phyloP scores from a whole-genome alignment of 2,888 invertebrate species.

The Drosophila paracracens region DNA sequence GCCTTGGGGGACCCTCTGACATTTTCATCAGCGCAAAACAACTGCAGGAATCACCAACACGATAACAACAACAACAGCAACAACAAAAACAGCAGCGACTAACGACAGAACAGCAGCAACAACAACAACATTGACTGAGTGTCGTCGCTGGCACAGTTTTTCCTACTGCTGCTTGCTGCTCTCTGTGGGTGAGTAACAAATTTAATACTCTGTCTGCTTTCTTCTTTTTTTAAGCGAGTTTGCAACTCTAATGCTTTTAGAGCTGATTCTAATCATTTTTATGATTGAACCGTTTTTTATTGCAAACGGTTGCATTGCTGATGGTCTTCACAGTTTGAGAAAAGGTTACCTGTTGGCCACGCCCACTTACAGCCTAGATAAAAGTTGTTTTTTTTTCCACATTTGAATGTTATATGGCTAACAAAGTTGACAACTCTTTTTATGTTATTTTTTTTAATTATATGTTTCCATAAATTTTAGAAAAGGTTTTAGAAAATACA shows the following conservation, averaged over 20 bases:
- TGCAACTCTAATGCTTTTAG: background rate
- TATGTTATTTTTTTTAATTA: background rate
- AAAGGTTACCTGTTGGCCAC: background rate
- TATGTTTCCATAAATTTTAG: too few species aligned
- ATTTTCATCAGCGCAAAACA: slow-evolving; percentile 63
- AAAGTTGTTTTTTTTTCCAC: background rate
- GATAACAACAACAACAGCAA: slow-evolving; percentile 21
- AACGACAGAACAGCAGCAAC: slow-evolving; percentile 17
- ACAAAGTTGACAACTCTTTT: background rate
- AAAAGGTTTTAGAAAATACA: background rate
- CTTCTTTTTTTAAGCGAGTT: background rate
- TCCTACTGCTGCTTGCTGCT: slow-evolving; percentile 36
- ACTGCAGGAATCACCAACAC: slow-evolving; percentile 49
- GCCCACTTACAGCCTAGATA: background rate
- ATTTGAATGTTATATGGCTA: background rate
- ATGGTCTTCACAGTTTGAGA: background rate
- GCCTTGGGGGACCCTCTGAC: slow-evolving; percentile 77
- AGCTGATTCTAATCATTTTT: background rate
- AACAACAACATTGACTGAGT: slow-evolving; percentile 39
- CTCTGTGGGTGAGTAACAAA: slow-evolving; percentile 70
- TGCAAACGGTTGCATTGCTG: background rate
- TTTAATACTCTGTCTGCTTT: slow-evolving; percentile 22
- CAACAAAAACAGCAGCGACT: slow-evolving; percentile 9
- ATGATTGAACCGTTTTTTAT: background rate
- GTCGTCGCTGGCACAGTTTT: slow-evolving; percentile 61